A percentile compares a stretch with the other conserved stretches of the same genome.
Conservation (phyloP, 2,113 vertebrate species). For the Oreochromis tanganicae region DNA sequence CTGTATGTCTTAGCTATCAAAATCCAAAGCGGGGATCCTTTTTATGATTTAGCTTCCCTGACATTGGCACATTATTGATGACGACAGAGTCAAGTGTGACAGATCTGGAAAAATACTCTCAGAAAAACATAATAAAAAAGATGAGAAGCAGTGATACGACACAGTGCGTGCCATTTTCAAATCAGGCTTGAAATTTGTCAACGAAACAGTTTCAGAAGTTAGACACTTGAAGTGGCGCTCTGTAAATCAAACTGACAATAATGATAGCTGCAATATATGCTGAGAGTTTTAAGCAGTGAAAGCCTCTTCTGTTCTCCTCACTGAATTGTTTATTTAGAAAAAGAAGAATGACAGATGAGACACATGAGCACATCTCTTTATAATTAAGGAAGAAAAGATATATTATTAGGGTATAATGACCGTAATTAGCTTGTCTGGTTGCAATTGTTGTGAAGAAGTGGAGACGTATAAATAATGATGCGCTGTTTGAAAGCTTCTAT, state of each 20-base stretch:
- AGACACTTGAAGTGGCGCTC: not conserved
- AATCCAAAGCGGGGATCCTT: not conserved
- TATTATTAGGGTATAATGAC: not conserved
- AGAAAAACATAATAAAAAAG: slow-evolving; percentile 10
- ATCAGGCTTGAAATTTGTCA: slow-evolving; percentile 10
- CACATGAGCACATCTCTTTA: not conserved
- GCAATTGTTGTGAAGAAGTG: not conserved
- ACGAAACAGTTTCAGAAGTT: not conserved
- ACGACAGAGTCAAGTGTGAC: not conserved
- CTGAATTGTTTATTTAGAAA: slow-evolving; percentile 19
- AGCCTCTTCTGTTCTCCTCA: not conserved
- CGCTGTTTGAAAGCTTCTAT: not conserved
- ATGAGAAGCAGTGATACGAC: slow-evolving; percentile 16
- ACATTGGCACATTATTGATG: slow-evolving; percentile 17
- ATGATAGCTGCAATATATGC: not conserved
- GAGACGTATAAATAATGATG: not conserved
- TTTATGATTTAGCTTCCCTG: slow-evolving; percentile 21
- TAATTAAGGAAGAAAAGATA: not conserved
- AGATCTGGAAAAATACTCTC: not conserved
- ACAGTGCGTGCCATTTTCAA: not conserved
- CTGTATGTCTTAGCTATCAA: slow-evolving; percentile 1
- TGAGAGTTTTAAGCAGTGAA: not conserved
- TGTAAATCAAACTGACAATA: slow-evolving; percentile 18
- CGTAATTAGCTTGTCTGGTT: not conserved
- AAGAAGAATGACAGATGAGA: not conserved